Evolutionary conservation across 2,888 invertebrate genomes (phyloP).

Genomic region (Phengaris alcon): DNA sequence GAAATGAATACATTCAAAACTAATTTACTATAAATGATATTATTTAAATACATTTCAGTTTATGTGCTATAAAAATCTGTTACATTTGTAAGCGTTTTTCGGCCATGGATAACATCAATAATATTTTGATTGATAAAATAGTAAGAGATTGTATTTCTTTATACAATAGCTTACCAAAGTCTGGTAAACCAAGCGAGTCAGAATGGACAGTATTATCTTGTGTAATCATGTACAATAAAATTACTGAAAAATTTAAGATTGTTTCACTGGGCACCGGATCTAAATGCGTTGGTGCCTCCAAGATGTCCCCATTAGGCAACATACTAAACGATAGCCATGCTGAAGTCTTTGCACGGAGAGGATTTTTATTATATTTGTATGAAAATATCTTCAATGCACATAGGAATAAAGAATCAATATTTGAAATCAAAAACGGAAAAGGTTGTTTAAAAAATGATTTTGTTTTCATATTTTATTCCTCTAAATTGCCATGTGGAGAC

Average conservation of each 20-base stretch:
- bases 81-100: background rate
- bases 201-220: slow-evolving; percentile 94
- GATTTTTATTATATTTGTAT: slow-evolving; percentile 88
- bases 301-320: slow-evolving; percentile 83
- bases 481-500: slow-evolving; percentile 95
- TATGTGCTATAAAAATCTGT: background rate
- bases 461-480: slow-evolving; percentile 90
- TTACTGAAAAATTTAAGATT: slow-evolving; percentile 69
- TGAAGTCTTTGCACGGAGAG: slow-evolving; percentile 91
- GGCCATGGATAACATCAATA: slow-evolving; percentile 46
- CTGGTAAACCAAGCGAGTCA: slow-evolving; percentile 85
- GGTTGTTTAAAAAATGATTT: slow-evolving; percentile 78
- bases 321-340: slow-evolving; percentile 95
- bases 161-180: slow-evolving; percentile 83
- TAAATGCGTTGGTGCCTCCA: slow-evolving; percentile 89
- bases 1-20: too few relatives aligned
- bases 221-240: slow-evolving; percentile 78
- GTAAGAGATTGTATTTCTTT: slow-evolving; percentile 80
- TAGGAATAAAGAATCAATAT: slow-evolving; percentile 55
- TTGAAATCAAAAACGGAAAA: slow-evolving; percentile 48
- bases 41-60: background rate
- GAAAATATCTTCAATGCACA: slow-evolving; percentile 75
- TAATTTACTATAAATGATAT: too few relatives aligned
- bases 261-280: slow-evolving; percentile 94
- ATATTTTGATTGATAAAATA: slow-evolving; percentile 66